Conservation (phyloP, 2,797 vertebrate genomes). For the Premnoplex brunnescens region DNA sequence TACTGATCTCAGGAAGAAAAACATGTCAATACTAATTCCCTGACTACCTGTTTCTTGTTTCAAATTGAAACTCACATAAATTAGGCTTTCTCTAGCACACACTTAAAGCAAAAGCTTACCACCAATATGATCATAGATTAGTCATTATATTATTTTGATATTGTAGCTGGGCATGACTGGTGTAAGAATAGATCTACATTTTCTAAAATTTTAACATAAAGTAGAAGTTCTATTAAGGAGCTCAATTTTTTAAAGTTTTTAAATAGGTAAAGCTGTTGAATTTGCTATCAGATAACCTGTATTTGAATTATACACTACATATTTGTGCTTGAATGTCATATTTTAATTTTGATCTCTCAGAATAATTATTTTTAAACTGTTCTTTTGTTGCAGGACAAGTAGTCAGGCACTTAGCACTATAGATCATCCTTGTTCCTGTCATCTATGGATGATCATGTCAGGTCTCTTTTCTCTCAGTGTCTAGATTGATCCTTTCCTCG, state of each 20-base stretch:
- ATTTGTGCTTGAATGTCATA: background rate
- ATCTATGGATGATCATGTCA: background rate
- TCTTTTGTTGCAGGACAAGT: background rate
- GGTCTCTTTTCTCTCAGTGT: conserved; percentile 8
- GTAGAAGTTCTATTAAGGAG: background rate
- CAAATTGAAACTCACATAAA: background rate
- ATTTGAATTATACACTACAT: background rate
- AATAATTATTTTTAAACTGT: background rate
- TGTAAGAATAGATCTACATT: background rate
- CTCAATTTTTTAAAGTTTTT: background rate
- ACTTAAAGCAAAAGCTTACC: background rate
- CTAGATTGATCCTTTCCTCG: conserved; percentile 20
- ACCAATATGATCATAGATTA: background rate
- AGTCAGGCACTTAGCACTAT: background rate
- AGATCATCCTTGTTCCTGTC: background rate
- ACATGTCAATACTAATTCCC: background rate
- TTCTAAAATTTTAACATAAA: background rate
- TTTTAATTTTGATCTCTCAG: background rate
- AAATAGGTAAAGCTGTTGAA: background rate
- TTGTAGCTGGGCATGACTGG: background rate
- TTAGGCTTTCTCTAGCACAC: background rate
- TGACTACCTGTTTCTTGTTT: background rate
- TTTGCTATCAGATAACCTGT: background rate
- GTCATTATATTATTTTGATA: conserved; percentile 16
- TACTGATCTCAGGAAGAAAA: background rate